Base-by-base conservation (phyloP, 2,888 invertebrate genomes). In the Acheta domesticus region DNA sequence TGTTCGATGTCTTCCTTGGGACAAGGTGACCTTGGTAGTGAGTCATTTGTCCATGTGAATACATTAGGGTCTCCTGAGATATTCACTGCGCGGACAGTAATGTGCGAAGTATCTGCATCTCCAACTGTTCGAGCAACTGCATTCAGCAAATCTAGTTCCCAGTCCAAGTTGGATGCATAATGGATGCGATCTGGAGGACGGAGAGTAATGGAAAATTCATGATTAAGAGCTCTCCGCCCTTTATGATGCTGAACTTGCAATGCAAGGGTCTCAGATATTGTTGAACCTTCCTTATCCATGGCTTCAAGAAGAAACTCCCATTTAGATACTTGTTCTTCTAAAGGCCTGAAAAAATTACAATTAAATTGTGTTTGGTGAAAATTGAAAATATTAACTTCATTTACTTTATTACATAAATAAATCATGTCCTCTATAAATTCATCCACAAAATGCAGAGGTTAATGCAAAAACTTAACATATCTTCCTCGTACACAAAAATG, bases 1-100 rank as follows among this genome's bases (percentile, higher is more conserved):
- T 90, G 87, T 78, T 91, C 90, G 49, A 97, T 92, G 84, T 93
- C 92, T 78, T 90, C 89, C 83, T 91, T 92, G 0, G 96, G 95
- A 83, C 97, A 97, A 76, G 90, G 90, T 83, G 91, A 92, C 77
- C 93, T 92, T 0, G 94, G 92, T 83, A 97, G 86, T 12, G 94
- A 93, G 83, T 95, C 96, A 85, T 97, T 97, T 21, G 95, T 93
- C 95, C 95, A 96, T 49, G 91, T 93, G 85, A 91, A 94, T 83
- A 91, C 91, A 83, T 89, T 91, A 84, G 90, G 89, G 84, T 90
- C 91, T 80, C 90, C 88, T 73, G 92, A 91, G 36, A 92, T 90
- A 73, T 90, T 89, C 2, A 88, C 83, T 76, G 83, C 84, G 77
- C 93, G 88, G 0, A 95, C 93, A 0, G 92, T 92, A 82, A 96